phyloP scores from a whole-genome alignment of 2,888 invertebrate genomes.

The Drosophila fungiperda region DNA sequence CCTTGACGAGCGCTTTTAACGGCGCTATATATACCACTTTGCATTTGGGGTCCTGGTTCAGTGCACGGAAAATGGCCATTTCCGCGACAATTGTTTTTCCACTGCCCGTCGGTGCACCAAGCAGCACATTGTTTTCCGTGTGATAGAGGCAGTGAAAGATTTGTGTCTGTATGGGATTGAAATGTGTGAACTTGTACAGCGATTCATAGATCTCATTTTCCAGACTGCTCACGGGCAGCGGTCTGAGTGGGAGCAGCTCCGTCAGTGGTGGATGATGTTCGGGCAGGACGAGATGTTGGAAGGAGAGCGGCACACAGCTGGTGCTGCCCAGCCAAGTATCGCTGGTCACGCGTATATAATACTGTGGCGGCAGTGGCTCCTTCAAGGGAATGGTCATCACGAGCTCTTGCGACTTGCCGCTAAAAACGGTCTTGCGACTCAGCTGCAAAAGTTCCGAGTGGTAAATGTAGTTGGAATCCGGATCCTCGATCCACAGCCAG shows the following conservation, averaged over 20 bases:
- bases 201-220: conserved; percentile 91
- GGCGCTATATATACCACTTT: conserved; percentile 99
- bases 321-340: conserved; percentile 90
- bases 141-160: conserved; percentile 98
- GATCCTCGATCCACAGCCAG: conserved; percentile 99
- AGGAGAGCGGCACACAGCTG: conserved; percentile 88
- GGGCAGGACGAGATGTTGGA: conserved; percentile 95
- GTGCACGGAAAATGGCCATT: conserved; percentile 97
- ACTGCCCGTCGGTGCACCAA: conserved; percentile 94
- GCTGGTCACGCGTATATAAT: conserved; percentile 93
- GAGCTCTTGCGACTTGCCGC: conserved; percentile 91
- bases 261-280: conserved; percentile 97
- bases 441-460: conserved; percentile 95
- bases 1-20: conserved; percentile 97
- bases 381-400: conserved; percentile 97
- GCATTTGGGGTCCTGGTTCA: conserved; percentile 91
- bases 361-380: conserved; percentile 96
- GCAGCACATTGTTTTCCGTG: conserved; percentile 95
- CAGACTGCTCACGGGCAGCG: conserved; percentile 93
- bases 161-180: conserved; percentile 99
- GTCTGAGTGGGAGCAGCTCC: conserved; percentile 95
- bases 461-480: conserved; percentile 96
- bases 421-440: conserved; percentile 87
- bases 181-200: conserved; percentile 96
- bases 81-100: conserved; percentile 99